Percentiles rank a stretch among this genome's conserved stretches.
Evolutionary conservation across 1,140 invertebrate species (phyloP).

Genomic region (Brachystomella parvula): DNA sequence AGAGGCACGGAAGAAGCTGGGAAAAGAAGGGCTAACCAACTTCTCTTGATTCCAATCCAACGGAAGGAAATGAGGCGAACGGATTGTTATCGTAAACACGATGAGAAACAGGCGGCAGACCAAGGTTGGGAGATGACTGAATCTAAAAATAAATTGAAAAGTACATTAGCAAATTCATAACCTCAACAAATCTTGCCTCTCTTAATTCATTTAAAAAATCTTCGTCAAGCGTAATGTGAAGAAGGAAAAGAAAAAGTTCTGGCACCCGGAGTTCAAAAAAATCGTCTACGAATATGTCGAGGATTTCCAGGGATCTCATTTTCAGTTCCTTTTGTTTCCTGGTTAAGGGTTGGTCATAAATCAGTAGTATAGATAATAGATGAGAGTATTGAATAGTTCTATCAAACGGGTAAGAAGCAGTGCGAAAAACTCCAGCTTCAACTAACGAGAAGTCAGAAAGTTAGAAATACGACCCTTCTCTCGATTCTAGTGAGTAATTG

Average conservation of each 20-base stretch:
- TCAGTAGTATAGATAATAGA: too few species aligned
- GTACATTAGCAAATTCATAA: background rate
- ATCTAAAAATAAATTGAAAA: background rate
- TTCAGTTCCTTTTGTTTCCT: background rate
- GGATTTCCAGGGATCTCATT: too few species aligned
- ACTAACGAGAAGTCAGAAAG: too few species aligned
- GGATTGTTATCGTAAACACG: background rate
- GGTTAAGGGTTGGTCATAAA: too few species aligned
- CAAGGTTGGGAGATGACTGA: background rate
- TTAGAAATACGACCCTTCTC: too few species aligned
- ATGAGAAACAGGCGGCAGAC: slow-evolving; percentile 7
- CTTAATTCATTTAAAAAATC: too few species aligned
- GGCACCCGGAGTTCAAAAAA: too few species aligned
- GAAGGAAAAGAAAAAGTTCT: background rate
- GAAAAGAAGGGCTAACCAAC: background rate
- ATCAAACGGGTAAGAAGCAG: too few species aligned
- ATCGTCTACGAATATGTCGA: too few species aligned
- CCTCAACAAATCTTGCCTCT: background rate
- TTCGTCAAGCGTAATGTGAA: too few species aligned
- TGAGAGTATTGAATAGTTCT: too few species aligned
- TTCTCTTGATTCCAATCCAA: background rate
- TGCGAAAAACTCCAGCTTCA: too few species aligned
- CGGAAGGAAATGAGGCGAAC: background rate
- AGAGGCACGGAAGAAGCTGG: background rate
- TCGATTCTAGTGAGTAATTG: background rate